Conservation (phyloP, 2,113 vertebrate genomes). For the Pelmatolapia mariae region DNA sequence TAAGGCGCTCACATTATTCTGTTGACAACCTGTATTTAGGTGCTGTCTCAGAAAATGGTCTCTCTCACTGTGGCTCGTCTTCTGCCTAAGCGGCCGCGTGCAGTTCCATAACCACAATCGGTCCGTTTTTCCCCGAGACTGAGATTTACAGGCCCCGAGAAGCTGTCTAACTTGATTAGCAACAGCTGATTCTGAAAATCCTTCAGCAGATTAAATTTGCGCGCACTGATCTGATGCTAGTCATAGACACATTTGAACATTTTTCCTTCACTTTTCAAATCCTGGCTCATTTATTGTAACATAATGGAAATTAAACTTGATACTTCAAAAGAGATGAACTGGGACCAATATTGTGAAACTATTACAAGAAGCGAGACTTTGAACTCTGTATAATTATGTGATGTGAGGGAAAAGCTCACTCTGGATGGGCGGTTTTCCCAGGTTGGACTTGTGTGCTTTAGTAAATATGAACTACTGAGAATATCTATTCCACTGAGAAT, state of each 20-base stretch:
- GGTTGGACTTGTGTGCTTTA: not conserved
- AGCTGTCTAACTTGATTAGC: not conserved
- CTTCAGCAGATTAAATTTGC: not conserved
- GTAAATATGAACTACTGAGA: not conserved
- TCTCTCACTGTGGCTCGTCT: not conserved
- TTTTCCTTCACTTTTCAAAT: not conserved
- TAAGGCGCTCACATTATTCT: not conserved
- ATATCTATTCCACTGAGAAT: not conserved
- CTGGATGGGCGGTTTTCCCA: not conserved
- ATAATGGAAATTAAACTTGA: conserved; percentile 1
- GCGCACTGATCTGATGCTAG: not conserved
- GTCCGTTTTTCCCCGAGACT: not conserved
- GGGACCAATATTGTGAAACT: conserved; percentile 13
- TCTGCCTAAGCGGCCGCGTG: not conserved
- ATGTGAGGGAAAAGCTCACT: not conserved
- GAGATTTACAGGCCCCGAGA: not conserved
- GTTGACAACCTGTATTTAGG: not conserved
- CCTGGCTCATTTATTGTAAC: not conserved
- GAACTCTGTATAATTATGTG: conserved; percentile 21
- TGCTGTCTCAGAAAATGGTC: fast-evolving
- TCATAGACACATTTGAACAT: not conserved
- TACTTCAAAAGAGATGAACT: conserved; percentile 5
- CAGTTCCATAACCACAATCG: not conserved
- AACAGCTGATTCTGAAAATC: not conserved
- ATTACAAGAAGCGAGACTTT: not conserved